Conservation (phyloP, 2,113 vertebrate species). For the Myanophis thanlyinensis region DNA sequence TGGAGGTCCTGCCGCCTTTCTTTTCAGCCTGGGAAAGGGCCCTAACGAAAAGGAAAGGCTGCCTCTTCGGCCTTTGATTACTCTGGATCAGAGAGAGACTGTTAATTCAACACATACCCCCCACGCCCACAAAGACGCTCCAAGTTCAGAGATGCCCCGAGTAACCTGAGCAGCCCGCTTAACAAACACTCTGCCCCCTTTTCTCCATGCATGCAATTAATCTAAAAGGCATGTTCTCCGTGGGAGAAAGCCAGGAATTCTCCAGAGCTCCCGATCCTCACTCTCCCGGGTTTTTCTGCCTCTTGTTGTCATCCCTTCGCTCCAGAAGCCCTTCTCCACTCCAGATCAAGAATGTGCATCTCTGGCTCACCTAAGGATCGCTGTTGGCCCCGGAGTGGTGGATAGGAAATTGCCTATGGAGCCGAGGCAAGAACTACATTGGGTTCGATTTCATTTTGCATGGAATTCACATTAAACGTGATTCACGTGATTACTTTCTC, state of each 20-base stretch:
- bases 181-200: slow-evolving; percentile 44
- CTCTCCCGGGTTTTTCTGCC: not conserved
- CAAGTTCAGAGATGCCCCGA: slow-evolving; percentile 48
- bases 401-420: not conserved
- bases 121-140: not conserved
- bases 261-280: not conserved
- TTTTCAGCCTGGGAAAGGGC: slow-evolving; percentile 18
- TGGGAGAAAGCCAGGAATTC: slow-evolving; percentile 8
- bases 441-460: not conserved
- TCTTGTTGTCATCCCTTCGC: not conserved
- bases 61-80: slow-evolving; percentile 40
- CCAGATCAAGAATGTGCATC: not conserved
- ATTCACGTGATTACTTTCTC: not conserved
- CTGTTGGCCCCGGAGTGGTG: not conserved
- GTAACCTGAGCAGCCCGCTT: slow-evolving; percentile 59
- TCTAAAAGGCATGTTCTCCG: slow-evolving; percentile 57
- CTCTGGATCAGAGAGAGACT: slow-evolving; percentile 41
- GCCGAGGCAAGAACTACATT: not conserved
- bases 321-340: not conserved
- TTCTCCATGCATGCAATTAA: slow-evolving; percentile 63
- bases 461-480: not conserved
- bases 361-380: not conserved
- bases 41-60: slow-evolving; percentile 5
- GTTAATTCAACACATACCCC: slow-evolving; percentile 32
- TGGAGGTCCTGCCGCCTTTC: not conserved